Evolutionary conservation across 2,888 invertebrate species (phyloP).

Genomic region (Calephelis perditalis): DNA sequence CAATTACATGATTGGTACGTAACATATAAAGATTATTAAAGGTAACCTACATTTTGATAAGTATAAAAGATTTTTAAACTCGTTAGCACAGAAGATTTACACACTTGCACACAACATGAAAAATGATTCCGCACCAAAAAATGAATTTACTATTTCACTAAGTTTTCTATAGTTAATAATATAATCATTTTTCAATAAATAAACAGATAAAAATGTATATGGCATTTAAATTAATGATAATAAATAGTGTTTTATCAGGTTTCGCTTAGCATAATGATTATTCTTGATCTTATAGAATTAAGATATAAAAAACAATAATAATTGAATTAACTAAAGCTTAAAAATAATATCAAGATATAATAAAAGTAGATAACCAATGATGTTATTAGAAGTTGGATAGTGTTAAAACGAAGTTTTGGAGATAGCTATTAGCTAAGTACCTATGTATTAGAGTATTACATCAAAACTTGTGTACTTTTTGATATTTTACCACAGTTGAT

Average conservation of each 20-base stretch:
- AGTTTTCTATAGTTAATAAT: constrained; percentile 15
- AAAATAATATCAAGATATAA: background rate
- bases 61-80: constrained; percentile 6
- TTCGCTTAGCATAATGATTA: constrained; percentile 5
- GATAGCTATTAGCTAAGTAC: too few species aligned
- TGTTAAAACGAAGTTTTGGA: too few species aligned
- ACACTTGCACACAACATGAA: constrained; percentile 16
- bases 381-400: background rate
- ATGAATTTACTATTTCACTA: constrained; percentile 18
- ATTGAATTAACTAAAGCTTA: background rate
- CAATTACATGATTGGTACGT: too few species aligned
- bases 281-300: background rate
- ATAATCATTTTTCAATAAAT: constrained; percentile 3
- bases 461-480: too few species aligned
- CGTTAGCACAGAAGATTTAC: constrained; percentile 10
- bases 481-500: too few species aligned
- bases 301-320: background rate
- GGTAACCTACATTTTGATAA: background rate
- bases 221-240: background rate
- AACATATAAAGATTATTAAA: background rate
- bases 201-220: background rate
- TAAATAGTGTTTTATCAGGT: background rate
- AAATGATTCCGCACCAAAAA: constrained; percentile 23
- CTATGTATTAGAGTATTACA: too few species aligned
- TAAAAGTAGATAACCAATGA: constrained; percentile 5